Conservation (phyloP, 2,797 vertebrate genomes). For the Semaprochilodus insignis region DNA sequence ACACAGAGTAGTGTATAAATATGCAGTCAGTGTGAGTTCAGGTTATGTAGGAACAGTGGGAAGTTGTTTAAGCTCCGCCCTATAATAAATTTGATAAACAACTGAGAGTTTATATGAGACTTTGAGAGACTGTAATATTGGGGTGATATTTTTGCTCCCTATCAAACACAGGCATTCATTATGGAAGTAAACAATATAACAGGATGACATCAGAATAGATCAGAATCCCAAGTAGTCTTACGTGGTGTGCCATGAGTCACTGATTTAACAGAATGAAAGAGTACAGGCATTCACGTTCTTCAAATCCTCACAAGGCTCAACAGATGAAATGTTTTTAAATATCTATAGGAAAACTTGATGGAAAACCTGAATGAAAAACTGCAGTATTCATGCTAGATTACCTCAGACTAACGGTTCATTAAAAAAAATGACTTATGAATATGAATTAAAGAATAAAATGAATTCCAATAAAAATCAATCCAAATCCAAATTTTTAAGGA, state of each 20-base stretch:
- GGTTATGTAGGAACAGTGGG: background rate
- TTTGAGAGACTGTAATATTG: background rate
- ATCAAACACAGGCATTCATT: constrained; percentile 3
- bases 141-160: constrained; percentile 5
- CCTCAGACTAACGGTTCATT: too few relatives aligned
- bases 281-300: background rate
- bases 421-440: too few relatives aligned
- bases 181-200: background rate
- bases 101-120: background rate
- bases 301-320: background rate
- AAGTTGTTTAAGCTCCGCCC: background rate
- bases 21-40: background rate
- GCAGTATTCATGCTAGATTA: too few relatives aligned
- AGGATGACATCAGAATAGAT: constrained; percentile 15
- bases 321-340: background rate
- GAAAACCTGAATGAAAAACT: background rate
- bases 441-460: too few relatives aligned
- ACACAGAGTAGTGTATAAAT: constrained; percentile 15
- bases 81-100: background rate
- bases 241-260: background rate
- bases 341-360: too few relatives aligned
- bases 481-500: background rate
- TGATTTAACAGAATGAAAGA: background rate
- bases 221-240: background rate
- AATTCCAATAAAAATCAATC: background rate